phyloP scores from a whole-genome alignment of 2,797 vertebrate species.

The Scyliorhinus canicula region DNA sequence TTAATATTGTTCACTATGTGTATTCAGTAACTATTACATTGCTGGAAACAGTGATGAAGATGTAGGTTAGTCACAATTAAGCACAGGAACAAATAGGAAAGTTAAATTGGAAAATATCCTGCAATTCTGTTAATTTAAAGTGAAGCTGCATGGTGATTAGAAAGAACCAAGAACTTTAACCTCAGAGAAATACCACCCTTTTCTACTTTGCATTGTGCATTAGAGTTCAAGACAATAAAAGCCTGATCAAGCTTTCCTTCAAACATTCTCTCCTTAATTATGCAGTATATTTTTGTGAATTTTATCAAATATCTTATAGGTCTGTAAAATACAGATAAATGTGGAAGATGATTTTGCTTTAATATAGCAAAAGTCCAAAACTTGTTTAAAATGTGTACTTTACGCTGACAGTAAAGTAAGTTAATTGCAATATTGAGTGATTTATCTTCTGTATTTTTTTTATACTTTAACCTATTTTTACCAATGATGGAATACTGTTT shows the following conservation, averaged over 20 bases:
- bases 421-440: slow-evolving; percentile 17
- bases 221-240: not conserved
- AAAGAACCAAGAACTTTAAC: not conserved
- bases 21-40: slow-evolving; percentile 7
- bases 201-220: not conserved
- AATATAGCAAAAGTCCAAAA: slow-evolving; percentile 25
- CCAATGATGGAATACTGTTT: not conserved
- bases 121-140: slow-evolving; percentile 7
- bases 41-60: not conserved
- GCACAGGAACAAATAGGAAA: not conserved
- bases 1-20: slow-evolving; percentile 13
- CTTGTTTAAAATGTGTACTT: not conserved
- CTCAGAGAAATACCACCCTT: slow-evolving; percentile 10
- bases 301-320: slow-evolving; percentile 1
- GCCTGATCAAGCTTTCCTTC: not conserved
- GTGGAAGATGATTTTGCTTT: not conserved
- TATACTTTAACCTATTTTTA: slow-evolving; percentile 2
- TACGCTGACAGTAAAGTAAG: not conserved
- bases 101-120: slow-evolving; percentile 16
- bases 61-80: not conserved
- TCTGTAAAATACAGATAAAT: slow-evolving; percentile 11
- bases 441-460: slow-evolving; percentile 15
- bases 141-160: not conserved
- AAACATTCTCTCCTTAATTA: not conserved
- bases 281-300: slow-evolving; percentile 6